Evolutionary conservation across 2,797 vertebrate species (phyloP), one percentile per base, ranked within the genome.

Genomic region (Gorsachius magnificus): DNA sequence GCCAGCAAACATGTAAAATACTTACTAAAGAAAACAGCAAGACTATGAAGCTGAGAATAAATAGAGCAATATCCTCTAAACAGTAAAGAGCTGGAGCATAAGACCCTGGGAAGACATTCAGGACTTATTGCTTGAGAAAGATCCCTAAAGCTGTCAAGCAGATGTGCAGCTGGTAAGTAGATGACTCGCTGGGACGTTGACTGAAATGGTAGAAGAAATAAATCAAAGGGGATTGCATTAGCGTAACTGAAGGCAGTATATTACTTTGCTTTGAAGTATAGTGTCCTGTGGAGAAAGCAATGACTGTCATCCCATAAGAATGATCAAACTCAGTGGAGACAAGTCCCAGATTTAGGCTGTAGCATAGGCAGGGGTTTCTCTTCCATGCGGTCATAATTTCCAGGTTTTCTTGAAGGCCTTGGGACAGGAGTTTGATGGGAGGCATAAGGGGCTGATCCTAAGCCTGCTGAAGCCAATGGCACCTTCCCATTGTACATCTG

Each of bases 11-110:
- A 91, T 88, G 95, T 91, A 90, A 97, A 97, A 96, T 95, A 72
- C 53, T 87, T 97, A n/a, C 65, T 91, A 89, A 96, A 89, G 75
- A 94, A 95, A 94, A n/a, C 69, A 83, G 28, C 70, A 90, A 89
- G 64, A 91, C 91, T 83, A 89, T 95, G 96, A 96, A 96, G 92
- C 95, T 93, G 93, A 97, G 96, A 96, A 97, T 97, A 97, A 98
- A 97, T 97, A 97, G 95, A 97, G 95, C 90, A 97, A 96, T 97
- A 96, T 97, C 97, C 96, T 97, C 96, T 97, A 97, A 98, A 96
- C 94, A 96, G 94, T 93, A 93, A 97, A 94, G 76, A 97, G 95
- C 91, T 97, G 93, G 96, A 97, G 95, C 96, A 95, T 90, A 88
- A 95, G 96, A 95, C 87, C 89, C 92, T 95, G 87, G 75, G 60